A percentile compares a stretch with the other conserved stretches of the same genome.
These are phyloP conservation scores for Heliconius erato DNA, from an alignment of 2,888 invertebrate genomes.

Conservation along the genomic window DNA sequence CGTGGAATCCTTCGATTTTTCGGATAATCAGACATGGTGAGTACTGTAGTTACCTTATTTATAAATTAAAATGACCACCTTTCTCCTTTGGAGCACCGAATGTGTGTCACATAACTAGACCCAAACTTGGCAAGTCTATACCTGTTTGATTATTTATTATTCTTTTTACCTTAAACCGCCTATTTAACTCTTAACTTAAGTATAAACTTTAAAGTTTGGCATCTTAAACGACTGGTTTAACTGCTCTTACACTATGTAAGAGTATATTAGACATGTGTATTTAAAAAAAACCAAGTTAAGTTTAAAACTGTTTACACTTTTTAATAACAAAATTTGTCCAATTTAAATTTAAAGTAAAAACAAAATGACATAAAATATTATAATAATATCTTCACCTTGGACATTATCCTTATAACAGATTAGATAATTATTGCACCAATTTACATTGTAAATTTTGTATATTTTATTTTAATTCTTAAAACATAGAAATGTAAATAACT, in stretches of 20 bases:
- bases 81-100: constrained; percentile 19
- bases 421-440: constrained; percentile 12
- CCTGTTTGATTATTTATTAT: constrained; percentile 34
- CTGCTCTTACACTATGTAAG: no score
- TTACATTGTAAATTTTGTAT: neutral
- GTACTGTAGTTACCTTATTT: constrained; percentile 53
- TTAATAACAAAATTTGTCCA: neutral
- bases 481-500: no score
- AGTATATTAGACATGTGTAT: neutral
- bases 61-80: constrained; percentile 11
- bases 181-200: neutral
- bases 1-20: constrained; percentile 84
- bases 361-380: neutral
- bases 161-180: neutral
- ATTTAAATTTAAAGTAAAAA: no score
- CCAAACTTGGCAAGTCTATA: constrained; percentile 32
- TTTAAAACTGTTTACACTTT: neutral
- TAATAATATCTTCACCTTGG: constrained; percentile 12
- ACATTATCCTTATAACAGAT: constrained; percentile 2
- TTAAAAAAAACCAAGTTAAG: neutral
- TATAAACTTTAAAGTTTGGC: neutral
- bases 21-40: constrained; percentile 87
- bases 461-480: no score
- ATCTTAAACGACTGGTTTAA: neutral
- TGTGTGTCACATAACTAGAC: constrained; percentile 26